A percentile compares a stretch with the other conserved stretches of the same genome.
Conservation (phyloP, 1,140 invertebrate species). For the Aphaenogaster ashmeadi region DNA sequence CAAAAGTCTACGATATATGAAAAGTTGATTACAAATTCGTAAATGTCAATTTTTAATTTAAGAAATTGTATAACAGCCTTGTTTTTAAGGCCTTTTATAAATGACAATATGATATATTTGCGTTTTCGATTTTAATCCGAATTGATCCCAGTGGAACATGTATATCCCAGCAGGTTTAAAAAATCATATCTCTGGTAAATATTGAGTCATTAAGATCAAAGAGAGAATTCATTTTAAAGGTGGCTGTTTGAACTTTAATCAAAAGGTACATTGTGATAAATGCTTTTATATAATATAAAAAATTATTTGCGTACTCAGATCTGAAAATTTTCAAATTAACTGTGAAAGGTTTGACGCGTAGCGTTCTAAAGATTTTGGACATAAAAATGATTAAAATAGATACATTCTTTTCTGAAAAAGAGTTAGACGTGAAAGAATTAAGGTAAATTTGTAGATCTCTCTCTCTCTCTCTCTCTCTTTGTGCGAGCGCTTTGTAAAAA, state of each 20-base stretch:
- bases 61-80: not conserved
- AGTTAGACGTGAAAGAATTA: not conserved
- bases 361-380: not conserved
- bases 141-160: not conserved
- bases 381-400: not conserved
- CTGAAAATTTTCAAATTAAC: not conserved
- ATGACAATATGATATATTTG: not conserved
- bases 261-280: not conserved
- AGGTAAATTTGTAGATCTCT: not conserved
- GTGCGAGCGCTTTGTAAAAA: conserved; percentile 1
- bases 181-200: not conserved
- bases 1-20: not conserved
- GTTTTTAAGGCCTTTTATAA: not conserved
- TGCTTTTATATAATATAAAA: not conserved
- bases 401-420: not conserved
- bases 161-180: not conserved
- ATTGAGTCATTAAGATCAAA: not conserved
- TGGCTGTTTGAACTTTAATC: not conserved
- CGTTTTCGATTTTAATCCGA: not conserved
- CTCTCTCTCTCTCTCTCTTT: not conserved
- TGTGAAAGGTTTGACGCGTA: not conserved
- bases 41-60: not conserved
- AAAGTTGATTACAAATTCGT: not conserved
- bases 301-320: not conserved
- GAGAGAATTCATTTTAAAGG: not conserved